Conservation (phyloP, 2,797 vertebrate genomes). For the Xenops minutus region DNA sequence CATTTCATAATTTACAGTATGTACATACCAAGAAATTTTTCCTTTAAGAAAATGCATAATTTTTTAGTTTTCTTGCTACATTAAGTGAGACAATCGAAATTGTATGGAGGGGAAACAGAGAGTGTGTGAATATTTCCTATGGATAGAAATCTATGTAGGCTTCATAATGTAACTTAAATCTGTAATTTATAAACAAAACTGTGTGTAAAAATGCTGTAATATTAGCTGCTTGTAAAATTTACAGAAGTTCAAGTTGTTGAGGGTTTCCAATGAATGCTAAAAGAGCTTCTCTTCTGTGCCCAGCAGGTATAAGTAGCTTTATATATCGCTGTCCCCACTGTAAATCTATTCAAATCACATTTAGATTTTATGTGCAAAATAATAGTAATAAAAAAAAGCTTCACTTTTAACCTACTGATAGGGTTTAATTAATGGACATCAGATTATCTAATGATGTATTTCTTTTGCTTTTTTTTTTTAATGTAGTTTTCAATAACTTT, state of each 20-base stretch:
- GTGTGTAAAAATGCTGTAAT: slow-evolving; percentile 84
- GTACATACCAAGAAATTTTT: slow-evolving; percentile 36
- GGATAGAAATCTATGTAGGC: slow-evolving; percentile 67
- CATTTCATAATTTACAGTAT: slow-evolving; percentile 9
- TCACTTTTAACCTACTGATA: slow-evolving; percentile 72
- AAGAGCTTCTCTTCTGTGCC: slow-evolving; percentile 84
- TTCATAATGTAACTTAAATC: slow-evolving; percentile 79
- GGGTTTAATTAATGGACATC: slow-evolving; percentile 52
- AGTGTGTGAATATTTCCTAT: slow-evolving; percentile 65
- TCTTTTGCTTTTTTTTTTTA: background rate
- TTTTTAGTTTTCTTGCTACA: slow-evolving; percentile 41
- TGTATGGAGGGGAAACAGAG: slow-evolving; percentile 13
- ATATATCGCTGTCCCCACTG: slow-evolving; percentile 86
- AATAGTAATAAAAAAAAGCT: background rate
- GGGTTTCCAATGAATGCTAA: slow-evolving; percentile 84
- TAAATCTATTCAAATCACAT: slow-evolving; percentile 84
- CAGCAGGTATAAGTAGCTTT: slow-evolving; percentile 84
- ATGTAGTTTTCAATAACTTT: slow-evolving; percentile 44
- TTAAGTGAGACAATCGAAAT: slow-evolving; percentile 64
- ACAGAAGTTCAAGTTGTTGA: slow-evolving; percentile 74
- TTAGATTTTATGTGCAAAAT: slow-evolving; percentile 78
- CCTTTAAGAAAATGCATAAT: slow-evolving; percentile 9
- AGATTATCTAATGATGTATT: slow-evolving; percentile 47
- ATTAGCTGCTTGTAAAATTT: slow-evolving; percentile 90
- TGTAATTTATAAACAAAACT: slow-evolving; percentile 78